A percentile compares a stretch with the other conserved stretches of the same genome.
Evolutionary conservation across 2,888 invertebrate genomes (phyloP).

Genomic region (Thera britannica): DNA sequence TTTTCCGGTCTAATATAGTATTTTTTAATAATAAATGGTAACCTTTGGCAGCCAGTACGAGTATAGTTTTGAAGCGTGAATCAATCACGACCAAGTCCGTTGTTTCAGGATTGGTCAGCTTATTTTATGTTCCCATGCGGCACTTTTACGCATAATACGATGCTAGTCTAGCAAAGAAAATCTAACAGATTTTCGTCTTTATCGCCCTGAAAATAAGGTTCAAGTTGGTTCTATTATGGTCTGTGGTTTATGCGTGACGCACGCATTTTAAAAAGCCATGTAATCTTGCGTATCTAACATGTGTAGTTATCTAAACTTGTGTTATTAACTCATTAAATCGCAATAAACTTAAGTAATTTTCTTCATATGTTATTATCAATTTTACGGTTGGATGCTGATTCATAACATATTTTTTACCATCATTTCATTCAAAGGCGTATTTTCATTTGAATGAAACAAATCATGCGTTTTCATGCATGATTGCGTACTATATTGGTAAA

Average conservation of each 20-base stretch:
- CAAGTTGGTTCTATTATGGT: background rate
- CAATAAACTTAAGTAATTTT: conserved; percentile 20
- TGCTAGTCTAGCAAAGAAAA: background rate
- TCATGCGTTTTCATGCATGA: conserved; percentile 26
- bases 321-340: conserved; percentile 26
- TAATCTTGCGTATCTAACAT: conserved; percentile 32
- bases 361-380: conserved; percentile 14
- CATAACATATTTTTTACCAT: conserved; percentile 3
- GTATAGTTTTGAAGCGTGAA: background rate
- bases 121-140: background rate
- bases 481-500: conserved; percentile 24
- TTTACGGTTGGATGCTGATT: conserved; percentile 9
- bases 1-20: too few relatives aligned
- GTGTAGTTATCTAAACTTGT: conserved; percentile 15
- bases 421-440: conserved; percentile 9
- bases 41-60: too few relatives aligned
- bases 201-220: background rate
- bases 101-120: background rate
- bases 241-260: conserved; percentile 10
- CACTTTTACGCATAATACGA: conserved; percentile 3
- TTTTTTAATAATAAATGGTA: too few relatives aligned
- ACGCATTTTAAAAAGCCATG: conserved; percentile 14
- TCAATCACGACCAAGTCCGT: background rate
- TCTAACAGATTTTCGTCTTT: conserved; percentile 1
- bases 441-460: conserved; percentile 19